phyloP scores from a whole-genome alignment of 2,888 invertebrate genomes.

The Drosophila leonis region DNA sequence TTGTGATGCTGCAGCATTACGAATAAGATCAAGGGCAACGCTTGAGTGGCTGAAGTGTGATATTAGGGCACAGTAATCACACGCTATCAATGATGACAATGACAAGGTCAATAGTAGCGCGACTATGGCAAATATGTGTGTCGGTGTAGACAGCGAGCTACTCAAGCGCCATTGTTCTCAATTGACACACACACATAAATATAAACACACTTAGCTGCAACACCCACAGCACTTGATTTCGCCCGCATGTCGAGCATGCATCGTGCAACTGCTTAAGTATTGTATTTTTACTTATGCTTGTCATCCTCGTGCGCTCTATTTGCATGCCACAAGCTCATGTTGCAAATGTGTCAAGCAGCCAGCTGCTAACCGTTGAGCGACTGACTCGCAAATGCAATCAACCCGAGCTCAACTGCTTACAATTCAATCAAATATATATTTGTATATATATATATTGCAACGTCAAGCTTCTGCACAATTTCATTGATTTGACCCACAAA shows the following conservation, averaged over 20 bases:
- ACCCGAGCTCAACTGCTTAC: slow-evolving; percentile 27
- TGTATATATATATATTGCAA: slow-evolving; percentile 9
- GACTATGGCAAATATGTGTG: neutral
- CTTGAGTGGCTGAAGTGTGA: slow-evolving; percentile 11
- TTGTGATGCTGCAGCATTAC: slow-evolving; percentile 10
- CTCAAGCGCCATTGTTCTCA: slow-evolving; percentile 71
- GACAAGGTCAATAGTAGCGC: slow-evolving; percentile 28
- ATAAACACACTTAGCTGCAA: slow-evolving; percentile 9
- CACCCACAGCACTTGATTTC: neutral
- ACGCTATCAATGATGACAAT: slow-evolving; percentile 43
- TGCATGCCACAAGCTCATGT: slow-evolving; percentile 45
- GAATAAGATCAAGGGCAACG: slow-evolving; percentile 51
- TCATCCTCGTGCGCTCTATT: slow-evolving; percentile 6
- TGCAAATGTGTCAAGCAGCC: slow-evolving; percentile 68
- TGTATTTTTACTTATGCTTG: slow-evolving; percentile 39
- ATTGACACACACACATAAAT: slow-evolving; percentile 31
- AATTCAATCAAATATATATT: slow-evolving; percentile 61
- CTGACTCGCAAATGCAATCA: slow-evolving; percentile 48
- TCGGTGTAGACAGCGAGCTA: slow-evolving; percentile 36
- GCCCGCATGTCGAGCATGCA: slow-evolving; percentile 17
- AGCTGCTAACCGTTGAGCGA: slow-evolving; percentile 24
- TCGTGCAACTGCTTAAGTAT: slow-evolving; percentile 33
- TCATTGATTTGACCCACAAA: slow-evolving; percentile 38
- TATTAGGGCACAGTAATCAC: slow-evolving; percentile 26
- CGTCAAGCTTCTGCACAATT: slow-evolving; percentile 36